These are phyloP conservation scores for Crocodylus rhombifer DNA, from an alignment of 2,797 vertebrate species.

Conservation along the genomic window DNA sequence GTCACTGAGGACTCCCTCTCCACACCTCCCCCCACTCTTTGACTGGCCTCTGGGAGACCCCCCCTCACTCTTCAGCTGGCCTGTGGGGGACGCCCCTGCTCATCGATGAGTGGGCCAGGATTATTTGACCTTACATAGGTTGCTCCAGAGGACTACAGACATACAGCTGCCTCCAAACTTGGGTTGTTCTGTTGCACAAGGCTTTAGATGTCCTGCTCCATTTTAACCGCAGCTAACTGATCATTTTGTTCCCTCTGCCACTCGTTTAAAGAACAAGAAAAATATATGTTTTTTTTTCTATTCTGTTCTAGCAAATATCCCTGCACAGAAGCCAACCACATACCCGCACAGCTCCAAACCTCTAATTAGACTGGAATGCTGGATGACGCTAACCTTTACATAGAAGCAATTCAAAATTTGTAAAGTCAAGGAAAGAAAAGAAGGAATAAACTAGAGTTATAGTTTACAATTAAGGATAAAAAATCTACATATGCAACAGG, in stretches of 20 bases:
- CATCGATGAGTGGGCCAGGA: no score
- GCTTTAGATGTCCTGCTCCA: fast-evolving
- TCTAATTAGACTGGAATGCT: background rate
- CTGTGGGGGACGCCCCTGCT: no score
- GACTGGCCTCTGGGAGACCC: no score
- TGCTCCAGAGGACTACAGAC: no score
- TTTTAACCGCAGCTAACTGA: background rate
- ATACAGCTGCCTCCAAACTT: background rate
- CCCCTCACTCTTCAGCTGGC: no score
- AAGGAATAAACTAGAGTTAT: background rate
- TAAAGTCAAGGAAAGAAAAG: background rate
- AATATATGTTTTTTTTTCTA: background rate
- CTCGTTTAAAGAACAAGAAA: background rate
- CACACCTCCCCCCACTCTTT: no score
- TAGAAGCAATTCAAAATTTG: background rate
- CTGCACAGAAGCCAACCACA: background rate
- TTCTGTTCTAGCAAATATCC: background rate
- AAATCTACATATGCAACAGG: conserved; percentile 46
- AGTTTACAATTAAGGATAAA: background rate
- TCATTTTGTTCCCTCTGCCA: background rate
- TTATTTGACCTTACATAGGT: no score
- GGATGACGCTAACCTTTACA: background rate
- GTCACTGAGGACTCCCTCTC: no score
- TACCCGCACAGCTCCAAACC: background rate
- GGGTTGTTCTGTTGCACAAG: background rate